phyloP scores from a whole-genome alignment of 2,888 invertebrate genomes.

The Cheiracanthium punctorium region DNA sequence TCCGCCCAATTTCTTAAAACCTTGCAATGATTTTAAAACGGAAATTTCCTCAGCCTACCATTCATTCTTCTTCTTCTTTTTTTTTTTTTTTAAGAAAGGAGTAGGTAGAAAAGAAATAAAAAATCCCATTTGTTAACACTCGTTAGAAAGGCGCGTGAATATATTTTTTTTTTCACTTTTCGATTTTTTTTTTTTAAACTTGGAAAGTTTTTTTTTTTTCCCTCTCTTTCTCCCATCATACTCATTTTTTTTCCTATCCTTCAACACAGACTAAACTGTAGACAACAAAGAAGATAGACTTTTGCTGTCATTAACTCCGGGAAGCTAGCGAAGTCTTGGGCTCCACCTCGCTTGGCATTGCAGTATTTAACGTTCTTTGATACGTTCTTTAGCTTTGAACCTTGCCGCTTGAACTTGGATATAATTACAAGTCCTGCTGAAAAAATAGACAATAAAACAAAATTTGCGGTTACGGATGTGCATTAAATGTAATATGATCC shows the following conservation, averaged over 20 bases:
- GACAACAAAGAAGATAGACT: background rate
- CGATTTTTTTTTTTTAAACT: background rate
- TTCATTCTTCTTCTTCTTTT: too few species aligned
- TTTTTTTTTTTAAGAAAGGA: too few species aligned
- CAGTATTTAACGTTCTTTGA: constrained; percentile 32
- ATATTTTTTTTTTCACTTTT: background rate
- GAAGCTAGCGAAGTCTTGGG: background rate
- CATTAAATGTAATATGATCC: constrained; percentile 7
- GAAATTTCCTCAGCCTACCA: background rate
- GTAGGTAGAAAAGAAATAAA: background rate
- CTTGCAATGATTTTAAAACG: background rate
- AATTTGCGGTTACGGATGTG: background rate
- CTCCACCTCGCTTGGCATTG: constrained; percentile 41
- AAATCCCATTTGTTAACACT: background rate
- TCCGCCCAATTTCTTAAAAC: background rate
- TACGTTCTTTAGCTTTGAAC: too few species aligned
- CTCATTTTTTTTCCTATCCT: background rate
- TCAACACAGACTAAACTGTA: constrained; percentile 27
- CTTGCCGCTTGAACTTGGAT: constrained; percentile 42
- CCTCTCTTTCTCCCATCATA: constrained; percentile 4
- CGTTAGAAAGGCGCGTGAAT: background rate
- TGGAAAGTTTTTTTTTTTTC: background rate
- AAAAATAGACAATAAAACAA: too few species aligned
- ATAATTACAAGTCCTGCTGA: too few species aligned
- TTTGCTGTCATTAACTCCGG: constrained; percentile 24